Base-by-base conservation (phyloP, 2,797 vertebrate genomes). In the Pelochelys cantorii region DNA sequence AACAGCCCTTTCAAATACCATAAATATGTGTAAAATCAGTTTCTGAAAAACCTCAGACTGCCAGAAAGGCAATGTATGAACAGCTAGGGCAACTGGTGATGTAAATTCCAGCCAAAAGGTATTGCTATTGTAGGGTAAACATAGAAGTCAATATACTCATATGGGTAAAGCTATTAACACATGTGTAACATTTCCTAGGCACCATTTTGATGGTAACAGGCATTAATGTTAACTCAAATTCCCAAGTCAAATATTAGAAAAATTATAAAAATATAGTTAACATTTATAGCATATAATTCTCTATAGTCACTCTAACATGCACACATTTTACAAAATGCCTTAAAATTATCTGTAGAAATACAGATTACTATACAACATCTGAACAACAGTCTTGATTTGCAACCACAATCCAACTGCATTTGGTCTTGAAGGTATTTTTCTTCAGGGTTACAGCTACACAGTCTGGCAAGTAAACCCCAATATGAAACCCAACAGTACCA, bases 261-360 rank as follows among this genome's bases (percentile, higher is more conserved):
- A 98, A 97, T 95, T 98, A 98, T 94, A 98, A 97, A 98, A 97
- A 97, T 97, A 97, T 93, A 98, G 89, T 98, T 94, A 94, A 37
- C 96, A 98, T 97, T 91, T 97, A 88, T 93, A 96, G n/a, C 87
- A 95, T 93, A 94, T 95, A 96, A 93, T 96, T 94, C 83, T 62
- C 92, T 96, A 92, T 57, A 90, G 71, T 96, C 91, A 87, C 79
- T 81, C 79, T 91, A 96, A 90, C 89, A 94, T 96, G 92, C 84
- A 96, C 3, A 68, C 90, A 96, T 94, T 91, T 95, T 97, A 97
- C 37, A 95, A 97, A 98, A 97, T 83, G 84, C 68, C 95, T 95
- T 92, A 95, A 78, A 96, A 95, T 75, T 86, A 74, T 85, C 90
- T 95, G 92, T 53, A 97, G 92, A 97, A 97, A 96, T 83, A 92